These are phyloP conservation scores for Heliconius ismenius DNA, from an alignment of 2,888 invertebrate genomes.

Conservation along the genomic window DNA sequence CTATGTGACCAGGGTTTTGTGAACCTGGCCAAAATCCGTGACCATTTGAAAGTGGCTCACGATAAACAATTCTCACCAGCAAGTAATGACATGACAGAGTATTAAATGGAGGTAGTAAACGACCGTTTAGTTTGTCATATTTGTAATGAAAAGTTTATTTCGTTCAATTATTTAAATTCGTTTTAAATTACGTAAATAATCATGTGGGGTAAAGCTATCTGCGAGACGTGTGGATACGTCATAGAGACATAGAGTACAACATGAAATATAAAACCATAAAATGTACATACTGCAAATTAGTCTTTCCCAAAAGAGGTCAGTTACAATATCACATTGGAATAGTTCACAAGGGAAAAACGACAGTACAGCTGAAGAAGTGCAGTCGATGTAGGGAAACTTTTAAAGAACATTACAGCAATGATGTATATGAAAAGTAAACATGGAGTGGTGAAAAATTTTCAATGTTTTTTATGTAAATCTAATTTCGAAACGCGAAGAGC, in stretches of 20 bases:
- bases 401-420: conserved; percentile 60
- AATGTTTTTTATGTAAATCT: conserved; percentile 56
- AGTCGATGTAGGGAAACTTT: conserved; percentile 55
- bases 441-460: conserved; percentile 53
- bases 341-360: conserved; percentile 56
- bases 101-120: conserved; percentile 53
- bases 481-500: conserved; percentile 54
- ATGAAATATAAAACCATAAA: conserved; percentile 43
- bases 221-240: conserved; percentile 61
- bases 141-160: conserved; percentile 53
- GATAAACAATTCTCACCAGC: conserved; percentile 50
- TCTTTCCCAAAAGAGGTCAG: conserved; percentile 68
- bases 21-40: conserved; percentile 50
- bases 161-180: conserved; percentile 54
- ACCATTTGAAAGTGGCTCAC: conserved; percentile 55
- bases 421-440: conserved; percentile 57
- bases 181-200: conserved; percentile 62
- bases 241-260: conserved; percentile 49
- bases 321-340: conserved; percentile 69
- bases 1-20: conserved; percentile 51
- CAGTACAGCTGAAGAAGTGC: conserved; percentile 55
- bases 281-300: conserved; percentile 66
- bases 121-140: conserved; percentile 56
- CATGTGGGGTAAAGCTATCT: conserved; percentile 63
- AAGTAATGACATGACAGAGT: conserved; percentile 62